A percentile compares a stretch with the other conserved stretches of the same genome.
Conservation (phyloP, 1,140 invertebrate species). For the Ceratina japonica region DNA sequence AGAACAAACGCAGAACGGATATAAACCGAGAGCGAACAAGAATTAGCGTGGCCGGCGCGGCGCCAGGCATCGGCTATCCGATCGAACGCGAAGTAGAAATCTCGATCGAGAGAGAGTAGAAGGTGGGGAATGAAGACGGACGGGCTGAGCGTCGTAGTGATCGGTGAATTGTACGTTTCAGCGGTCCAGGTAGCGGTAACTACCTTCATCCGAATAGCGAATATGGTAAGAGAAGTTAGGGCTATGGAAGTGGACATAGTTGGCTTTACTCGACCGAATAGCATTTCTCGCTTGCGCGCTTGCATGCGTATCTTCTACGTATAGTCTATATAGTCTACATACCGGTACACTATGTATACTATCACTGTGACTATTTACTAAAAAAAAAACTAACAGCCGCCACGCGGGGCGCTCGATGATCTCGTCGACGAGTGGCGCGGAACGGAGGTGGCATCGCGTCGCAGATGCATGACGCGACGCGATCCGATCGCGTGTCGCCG, state of each 20-base stretch:
- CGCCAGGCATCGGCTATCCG: no score
- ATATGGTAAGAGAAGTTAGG: constrained; percentile 78
- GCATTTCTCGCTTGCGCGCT: constrained; percentile 56
- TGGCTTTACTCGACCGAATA: constrained; percentile 51
- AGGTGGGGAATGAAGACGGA: not conserved
- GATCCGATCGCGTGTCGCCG: not conserved
- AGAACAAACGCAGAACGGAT: constrained; percentile 36
- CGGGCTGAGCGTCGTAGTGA: not conserved
- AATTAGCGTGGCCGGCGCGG: no score
- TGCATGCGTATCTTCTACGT: constrained; percentile 44
- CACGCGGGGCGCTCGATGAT: not conserved
- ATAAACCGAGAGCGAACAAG: no score
- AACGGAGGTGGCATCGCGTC: no score
- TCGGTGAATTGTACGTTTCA: constrained; percentile 75
- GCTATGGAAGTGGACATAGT: constrained; percentile 53
- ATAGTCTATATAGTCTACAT: no score
- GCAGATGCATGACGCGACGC: no score
- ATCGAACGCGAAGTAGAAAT: no score
- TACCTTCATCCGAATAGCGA: constrained; percentile 80
- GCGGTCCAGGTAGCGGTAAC: constrained; percentile 80
- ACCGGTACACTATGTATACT: no score
- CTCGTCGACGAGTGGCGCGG: no score
- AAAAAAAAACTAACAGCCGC: no score
- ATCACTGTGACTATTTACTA: no score
- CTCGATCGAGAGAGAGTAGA: not conserved